Evolutionary conservation across 2,797 vertebrate species (phyloP).

Genomic region (Picus viridis): DNA sequence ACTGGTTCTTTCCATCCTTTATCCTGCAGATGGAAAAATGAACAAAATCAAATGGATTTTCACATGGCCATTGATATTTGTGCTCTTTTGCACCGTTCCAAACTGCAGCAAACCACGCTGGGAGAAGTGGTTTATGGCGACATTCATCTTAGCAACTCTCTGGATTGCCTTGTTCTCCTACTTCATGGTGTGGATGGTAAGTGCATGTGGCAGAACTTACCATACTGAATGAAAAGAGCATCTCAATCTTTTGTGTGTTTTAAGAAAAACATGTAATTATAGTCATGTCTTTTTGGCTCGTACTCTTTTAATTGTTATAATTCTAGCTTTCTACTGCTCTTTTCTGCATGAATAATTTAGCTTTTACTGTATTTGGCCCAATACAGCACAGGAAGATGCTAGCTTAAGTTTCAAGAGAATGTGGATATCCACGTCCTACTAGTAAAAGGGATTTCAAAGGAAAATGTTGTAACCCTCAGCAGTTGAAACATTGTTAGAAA

Average conservation of each 20-base stretch:
- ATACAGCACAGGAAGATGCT: not conserved
- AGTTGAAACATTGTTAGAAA: not conserved
- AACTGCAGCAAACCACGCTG: slow-evolving; percentile 94
- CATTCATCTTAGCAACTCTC: slow-evolving; percentile 91
- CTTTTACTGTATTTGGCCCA: not conserved
- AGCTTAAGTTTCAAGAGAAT: not conserved
- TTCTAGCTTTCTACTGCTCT: not conserved
- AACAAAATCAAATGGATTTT: slow-evolving; percentile 92
- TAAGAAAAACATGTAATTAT: not conserved
- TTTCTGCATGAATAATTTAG: not conserved
- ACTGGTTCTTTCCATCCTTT: not conserved
- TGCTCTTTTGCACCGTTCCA: slow-evolving; percentile 89
- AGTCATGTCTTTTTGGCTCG: not conserved
- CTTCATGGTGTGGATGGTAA: slow-evolving; percentile 99
- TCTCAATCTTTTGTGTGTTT: not conserved
- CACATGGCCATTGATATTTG: slow-evolving; percentile 91
- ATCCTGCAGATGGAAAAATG: slow-evolving; percentile 74
- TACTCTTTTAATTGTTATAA: not conserved
- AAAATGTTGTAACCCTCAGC: not conserved
- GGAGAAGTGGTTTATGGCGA: slow-evolving; percentile 95
- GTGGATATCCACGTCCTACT: not conserved
- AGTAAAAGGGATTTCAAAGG: not conserved
- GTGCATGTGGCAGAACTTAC: slow-evolving; percentile 29
- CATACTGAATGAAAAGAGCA: not conserved
- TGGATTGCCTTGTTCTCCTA: slow-evolving; percentile 99